phyloP scores from a whole-genome alignment of 2,113 vertebrate genomes.

The Hypocryptadius cinnamomeus region DNA sequence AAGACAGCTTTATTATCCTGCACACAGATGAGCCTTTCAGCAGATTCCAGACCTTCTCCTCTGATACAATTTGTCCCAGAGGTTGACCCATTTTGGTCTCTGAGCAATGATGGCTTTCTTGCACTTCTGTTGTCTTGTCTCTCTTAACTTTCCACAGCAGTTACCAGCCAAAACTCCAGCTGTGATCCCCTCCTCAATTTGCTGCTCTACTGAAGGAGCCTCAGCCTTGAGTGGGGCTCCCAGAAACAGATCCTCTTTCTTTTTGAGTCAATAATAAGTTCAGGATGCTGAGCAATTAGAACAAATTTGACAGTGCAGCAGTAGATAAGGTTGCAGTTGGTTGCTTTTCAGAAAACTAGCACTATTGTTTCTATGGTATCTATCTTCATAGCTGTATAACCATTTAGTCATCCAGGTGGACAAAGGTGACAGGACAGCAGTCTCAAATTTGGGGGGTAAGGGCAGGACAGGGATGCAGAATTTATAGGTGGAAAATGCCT shows the following conservation, averaged over 20 bases:
- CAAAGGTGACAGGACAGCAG: neutral
- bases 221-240: neutral
- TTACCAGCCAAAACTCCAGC: neutral
- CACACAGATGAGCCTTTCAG: neutral
- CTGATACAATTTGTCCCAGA: neutral
- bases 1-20: neutral
- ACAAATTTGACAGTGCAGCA: neutral
- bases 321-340: neutral
- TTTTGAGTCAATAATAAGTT: neutral
- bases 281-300: neutral
- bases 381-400: neutral
- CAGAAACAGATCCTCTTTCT: neutral
- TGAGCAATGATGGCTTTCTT: neutral
- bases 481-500: neutral
- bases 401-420: neutral
- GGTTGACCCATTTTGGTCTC: neutral
- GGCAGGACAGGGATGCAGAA: neutral
- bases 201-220: neutral
- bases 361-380: neutral
- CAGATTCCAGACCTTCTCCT: neutral
- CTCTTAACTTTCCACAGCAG: neutral
- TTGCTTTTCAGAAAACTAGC: neutral
- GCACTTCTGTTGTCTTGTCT: neutral
- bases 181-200: neutral
- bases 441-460: neutral